phyloP scores from a whole-genome alignment of 1,140 invertebrate genomes.

The Mamestra configurata region DNA sequence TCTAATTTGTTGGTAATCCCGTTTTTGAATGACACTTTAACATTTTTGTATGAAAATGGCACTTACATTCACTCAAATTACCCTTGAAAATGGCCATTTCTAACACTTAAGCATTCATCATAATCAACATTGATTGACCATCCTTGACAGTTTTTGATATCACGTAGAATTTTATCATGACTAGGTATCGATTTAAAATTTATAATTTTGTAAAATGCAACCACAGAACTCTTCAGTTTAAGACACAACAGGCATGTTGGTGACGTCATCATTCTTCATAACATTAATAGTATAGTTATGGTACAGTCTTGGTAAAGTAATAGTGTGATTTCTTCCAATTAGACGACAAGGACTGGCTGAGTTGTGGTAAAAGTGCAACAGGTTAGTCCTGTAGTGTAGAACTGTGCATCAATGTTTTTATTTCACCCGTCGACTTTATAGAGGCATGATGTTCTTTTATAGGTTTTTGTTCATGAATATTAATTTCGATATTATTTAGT shows the following conservation, averaged over 20 bases:
- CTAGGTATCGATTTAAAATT: no score
- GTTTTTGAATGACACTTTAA: no score
- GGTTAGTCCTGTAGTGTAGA: constrained; percentile 79
- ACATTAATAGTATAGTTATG: constrained; percentile 36
- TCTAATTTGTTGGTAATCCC: no score
- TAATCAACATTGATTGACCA: no score
- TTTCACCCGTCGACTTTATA: constrained; percentile 19
- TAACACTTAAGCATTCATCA: no score
- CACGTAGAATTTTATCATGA: no score
- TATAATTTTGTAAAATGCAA: background rate
- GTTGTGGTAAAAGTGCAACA: constrained; percentile 85
- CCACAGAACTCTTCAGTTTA: no score
- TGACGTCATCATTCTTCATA: background rate
- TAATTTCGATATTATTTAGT: background rate
- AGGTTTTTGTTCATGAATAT: background rate
- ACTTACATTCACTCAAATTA: no score
- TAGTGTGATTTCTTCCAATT: constrained; percentile 73
- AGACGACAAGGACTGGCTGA: constrained; percentile 87
- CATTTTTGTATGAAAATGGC: no score
- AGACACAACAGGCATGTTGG: background rate
- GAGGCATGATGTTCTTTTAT: constrained; percentile 34
- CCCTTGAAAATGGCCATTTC: no score
- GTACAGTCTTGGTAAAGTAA: constrained; percentile 53
- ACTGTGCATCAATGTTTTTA: constrained; percentile 20
- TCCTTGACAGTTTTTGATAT: no score